Evolutionary conservation across 2,888 invertebrate species (phyloP).

Genomic region (Drosophila prolongata): DNA sequence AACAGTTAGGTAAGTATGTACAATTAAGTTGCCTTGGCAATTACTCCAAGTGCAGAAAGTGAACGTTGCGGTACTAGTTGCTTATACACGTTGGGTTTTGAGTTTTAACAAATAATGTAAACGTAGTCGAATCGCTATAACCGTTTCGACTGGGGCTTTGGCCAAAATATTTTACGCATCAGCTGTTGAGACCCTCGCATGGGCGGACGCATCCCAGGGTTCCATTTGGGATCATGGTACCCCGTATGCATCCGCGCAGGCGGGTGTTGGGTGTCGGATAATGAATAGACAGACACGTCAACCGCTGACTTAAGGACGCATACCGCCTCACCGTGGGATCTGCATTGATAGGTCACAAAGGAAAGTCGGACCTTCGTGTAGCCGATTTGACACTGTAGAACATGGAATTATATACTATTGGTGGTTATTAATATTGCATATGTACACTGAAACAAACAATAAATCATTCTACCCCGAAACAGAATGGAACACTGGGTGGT

Average conservation of each 20-base stretch:
- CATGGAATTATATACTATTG: conserved; percentile 15
- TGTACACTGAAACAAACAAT: conserved; percentile 10
- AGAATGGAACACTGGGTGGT: not conserved
- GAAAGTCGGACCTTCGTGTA: not conserved
- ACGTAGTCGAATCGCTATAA: not conserved
- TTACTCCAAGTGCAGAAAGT: not conserved
- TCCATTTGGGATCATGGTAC: not conserved
- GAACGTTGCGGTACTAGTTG: conserved; percentile 4
- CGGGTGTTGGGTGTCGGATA: conserved; percentile 16
- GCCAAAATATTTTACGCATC: conserved; percentile 82
- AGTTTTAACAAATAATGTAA: too few species aligned
- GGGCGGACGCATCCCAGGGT: conserved; percentile 11
- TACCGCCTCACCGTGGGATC: conserved; percentile 82
- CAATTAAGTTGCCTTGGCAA: not conserved
- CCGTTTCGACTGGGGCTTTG: conserved; percentile 57
- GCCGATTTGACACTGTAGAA: conserved; percentile 20
- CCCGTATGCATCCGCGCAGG: conserved; percentile 11
- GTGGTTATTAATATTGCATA: conserved; percentile 16
- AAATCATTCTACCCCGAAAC: not conserved
- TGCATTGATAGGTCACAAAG: conserved; percentile 24
- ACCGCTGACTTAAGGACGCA: conserved; percentile 69
- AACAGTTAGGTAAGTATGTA: conserved; percentile 18
- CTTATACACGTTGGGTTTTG: conserved; percentile 6
- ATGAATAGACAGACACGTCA: conserved; percentile 24
- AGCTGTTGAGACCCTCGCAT: conserved; percentile 49